Percentiles rank a stretch among this genome's conserved stretches.
phyloP scores from a whole-genome alignment of 1,140 invertebrate genomes.

The Bilobella aurantiaca region DNA sequence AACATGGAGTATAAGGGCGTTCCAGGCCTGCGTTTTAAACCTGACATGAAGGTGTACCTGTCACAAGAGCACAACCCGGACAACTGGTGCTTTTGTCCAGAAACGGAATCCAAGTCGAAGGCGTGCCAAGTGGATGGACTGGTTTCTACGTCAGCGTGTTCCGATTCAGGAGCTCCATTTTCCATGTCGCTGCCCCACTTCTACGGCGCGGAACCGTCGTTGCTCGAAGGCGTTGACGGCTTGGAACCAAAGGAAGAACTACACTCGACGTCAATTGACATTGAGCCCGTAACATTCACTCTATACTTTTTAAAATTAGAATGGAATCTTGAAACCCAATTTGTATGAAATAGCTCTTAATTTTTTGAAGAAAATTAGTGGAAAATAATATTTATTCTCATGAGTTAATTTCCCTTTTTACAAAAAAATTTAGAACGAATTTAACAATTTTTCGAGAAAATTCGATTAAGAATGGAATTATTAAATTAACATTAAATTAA shows the following conservation, averaged over 20 bases:
- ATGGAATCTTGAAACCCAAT: no score
- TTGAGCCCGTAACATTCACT: conserved; percentile 51
- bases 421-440: no score
- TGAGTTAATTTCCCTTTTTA: no score
- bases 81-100: conserved; percentile 60
- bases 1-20: conserved; percentile 55
- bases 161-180: conserved; percentile 50
- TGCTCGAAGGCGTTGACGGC: conserved; percentile 59
- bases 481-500: no score
- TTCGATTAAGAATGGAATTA: no score
- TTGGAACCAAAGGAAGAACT: conserved; percentile 52
- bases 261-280: conserved; percentile 58
- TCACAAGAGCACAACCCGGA: conserved; percentile 53
- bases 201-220: conserved; percentile 54
- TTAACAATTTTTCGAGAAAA: no score
- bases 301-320: no score
- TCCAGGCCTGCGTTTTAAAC: conserved; percentile 53
- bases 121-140: conserved; percentile 16
- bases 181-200: conserved; percentile 74
- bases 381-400: no score
- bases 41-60: conserved; percentile 48
- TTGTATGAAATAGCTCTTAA: no score
- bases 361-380: no score
- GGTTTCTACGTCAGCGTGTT: conserved; percentile 11
- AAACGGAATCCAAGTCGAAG: conserved; percentile 6